Evolutionary conservation across 1,140 invertebrate genomes (phyloP).

Genomic region (Macrobrachium nipponense): DNA sequence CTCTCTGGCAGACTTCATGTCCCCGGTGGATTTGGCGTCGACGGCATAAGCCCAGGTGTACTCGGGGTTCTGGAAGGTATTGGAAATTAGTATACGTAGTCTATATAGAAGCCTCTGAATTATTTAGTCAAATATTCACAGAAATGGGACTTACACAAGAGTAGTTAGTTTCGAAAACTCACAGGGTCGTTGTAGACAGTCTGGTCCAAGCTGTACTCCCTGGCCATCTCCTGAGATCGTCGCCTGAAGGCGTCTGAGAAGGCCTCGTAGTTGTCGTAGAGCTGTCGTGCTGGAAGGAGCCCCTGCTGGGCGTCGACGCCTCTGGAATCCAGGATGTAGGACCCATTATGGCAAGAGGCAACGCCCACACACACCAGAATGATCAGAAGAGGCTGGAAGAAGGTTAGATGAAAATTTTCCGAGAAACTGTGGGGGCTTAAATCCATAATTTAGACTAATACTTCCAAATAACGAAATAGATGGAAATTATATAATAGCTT

Average conservation of each 20-base stretch:
- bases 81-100: not conserved
- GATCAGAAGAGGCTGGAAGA: not conserved
- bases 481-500: too few species aligned
- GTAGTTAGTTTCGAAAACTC: not conserved
- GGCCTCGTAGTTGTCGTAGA: conserved; percentile 21
- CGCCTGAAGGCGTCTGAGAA: not conserved
- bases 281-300: conserved; percentile 21
- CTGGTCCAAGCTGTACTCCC: not conserved
- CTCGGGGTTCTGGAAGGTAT: conserved; percentile 6
- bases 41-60: conserved; percentile 37
- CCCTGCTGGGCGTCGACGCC: conserved; percentile 17
- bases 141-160: not conserved
- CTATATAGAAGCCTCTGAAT: not conserved
- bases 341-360: conserved; percentile 6
- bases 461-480: too few species aligned
- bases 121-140: not conserved
- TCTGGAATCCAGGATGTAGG: conserved; percentile 17
- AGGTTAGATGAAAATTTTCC: too few species aligned
- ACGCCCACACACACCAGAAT: not conserved
- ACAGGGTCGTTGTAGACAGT: conserved; percentile 20
- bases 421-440: too few species aligned
- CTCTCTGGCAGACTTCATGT: conserved; percentile 37
- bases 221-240: too few species aligned
- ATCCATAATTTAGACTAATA: too few species aligned
- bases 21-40: conserved; percentile 26